Base-by-base conservation (phyloP, 2,888 invertebrate species). In the Apamea monoglypha region DNA sequence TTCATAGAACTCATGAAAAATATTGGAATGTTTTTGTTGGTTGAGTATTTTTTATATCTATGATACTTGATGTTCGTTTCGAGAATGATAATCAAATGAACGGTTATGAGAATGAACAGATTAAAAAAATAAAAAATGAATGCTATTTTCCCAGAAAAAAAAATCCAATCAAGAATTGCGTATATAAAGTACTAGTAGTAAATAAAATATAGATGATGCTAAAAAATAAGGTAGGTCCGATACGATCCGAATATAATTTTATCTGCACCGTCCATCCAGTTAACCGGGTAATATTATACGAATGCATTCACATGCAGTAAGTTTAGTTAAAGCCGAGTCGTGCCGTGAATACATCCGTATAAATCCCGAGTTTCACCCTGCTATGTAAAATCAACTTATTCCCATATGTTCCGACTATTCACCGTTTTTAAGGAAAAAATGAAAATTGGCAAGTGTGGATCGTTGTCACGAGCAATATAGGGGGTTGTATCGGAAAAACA, bases 271-370 rank as follows among this genome's bases (percentile, higher is more conserved):
- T 73, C 61, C 74, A 70, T 75, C 16, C 36, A 44, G 59, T 68
- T 63, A 75, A 75, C 29, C 21, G 29, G 67, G 61, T 79, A 74
- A 74, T 72, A 78, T 76, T 76, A 76, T 74, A 70, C 61, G 72
- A 81, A 81, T 76, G 78, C 80, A 85, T 82, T 84, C 76, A 76
- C 66, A 67, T 76, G 47, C 73, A 68, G 68, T 80, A 84, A 84
- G 81, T 88, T 88, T 83, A 79, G 68, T 76, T 73, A 72, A 75
- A 75, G 56, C 80, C 67, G 29, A n/a, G 29, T 61, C 76, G 83
- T 83, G 76, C 68, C 21, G 16, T 69, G 83, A 85, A 82, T 82
- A 76, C 16, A 64, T 72, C 36, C 16, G 40, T 66, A 77, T 87
- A 77, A 80, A 80, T 75, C 66, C 44, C 6, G 18, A 68, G 68